Base-by-base conservation (phyloP, 2,797 vertebrate species). In the Semotilus atromaculatus region DNA sequence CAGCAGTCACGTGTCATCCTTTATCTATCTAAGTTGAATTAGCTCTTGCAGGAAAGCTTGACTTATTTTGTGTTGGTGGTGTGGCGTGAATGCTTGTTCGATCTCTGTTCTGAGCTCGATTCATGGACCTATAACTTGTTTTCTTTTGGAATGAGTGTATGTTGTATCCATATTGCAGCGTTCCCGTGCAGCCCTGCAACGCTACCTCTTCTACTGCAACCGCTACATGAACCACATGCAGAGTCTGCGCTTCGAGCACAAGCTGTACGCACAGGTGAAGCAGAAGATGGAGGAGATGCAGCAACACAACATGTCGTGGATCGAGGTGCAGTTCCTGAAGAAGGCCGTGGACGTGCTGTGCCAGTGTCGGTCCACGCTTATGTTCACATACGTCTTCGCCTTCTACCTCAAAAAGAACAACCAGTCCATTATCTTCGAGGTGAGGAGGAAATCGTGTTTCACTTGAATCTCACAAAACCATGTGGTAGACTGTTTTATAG, bases 361-460 rank as follows among this genome's bases (percentile, higher is more conserved):
- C 89, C 98, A 99, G 96, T 99, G 98, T 93, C 98, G 98, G 92
- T 98, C 98, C 95, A 99, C 98, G 80, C 98, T 99, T 94, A 99
- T 99, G 98, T 99, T 99, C 97, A 99, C 98, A 91, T 99, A 99
- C 86, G 98, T 99, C 95, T 99, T 99, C 93, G 98, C 98, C 95
- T 99, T 99, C 98, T 99, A 99, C 98, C 98, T 99, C 98, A 99
- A 98, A 96, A 99, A 99, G 97, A 99, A 99, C 96, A 99, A 99
- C 96, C 98, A 99, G 96, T 99, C 98, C 94, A 99, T 99, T 95
- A 99, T 99, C 94, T 99, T 99, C 93, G 98, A 99, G 98, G 98
- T 99, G 8, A 64, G 29, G 0, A 10, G 13, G 5, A n/a, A 36
- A 36, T 16, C 7, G 26, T 40, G 36, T 18, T 19, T 18, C 53